A percentile compares a stretch with the other conserved stretches of the same genome.
These are phyloP conservation scores for Sinopyrophorus schimmeli DNA, from an alignment of 2,888 invertebrate species.

Conservation along the genomic window DNA sequence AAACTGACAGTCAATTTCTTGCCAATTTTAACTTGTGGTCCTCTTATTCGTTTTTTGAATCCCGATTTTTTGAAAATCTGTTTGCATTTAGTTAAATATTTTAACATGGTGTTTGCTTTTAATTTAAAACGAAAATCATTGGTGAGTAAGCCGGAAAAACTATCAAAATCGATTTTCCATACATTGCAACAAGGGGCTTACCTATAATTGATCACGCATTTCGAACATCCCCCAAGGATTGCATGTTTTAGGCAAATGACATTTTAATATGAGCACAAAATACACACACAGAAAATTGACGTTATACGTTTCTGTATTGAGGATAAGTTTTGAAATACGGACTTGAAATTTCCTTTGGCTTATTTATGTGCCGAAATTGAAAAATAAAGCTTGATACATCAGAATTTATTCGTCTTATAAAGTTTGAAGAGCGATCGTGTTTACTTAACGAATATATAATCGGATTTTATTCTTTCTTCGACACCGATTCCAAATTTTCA, in stretches of 20 bases:
- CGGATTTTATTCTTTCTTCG: too few relatives aligned
- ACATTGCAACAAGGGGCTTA: conserved; percentile 41
- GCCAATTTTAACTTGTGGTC: too few relatives aligned
- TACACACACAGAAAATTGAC: conserved; percentile 23
- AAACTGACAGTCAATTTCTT: too few relatives aligned
- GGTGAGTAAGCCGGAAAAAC: too few relatives aligned
- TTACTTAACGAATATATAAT: too few relatives aligned
- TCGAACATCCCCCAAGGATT: conserved; percentile 42
- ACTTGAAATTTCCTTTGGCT: conserved; percentile 19
- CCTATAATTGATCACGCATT: conserved; percentile 46
- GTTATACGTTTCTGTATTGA: conserved; percentile 25
- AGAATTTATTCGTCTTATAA: conserved; percentile 4
- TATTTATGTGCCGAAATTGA: conserved; percentile 16
- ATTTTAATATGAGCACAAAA: conserved; percentile 42
- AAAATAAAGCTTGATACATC: conserved; percentile 3
- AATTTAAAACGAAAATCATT: too few relatives aligned
- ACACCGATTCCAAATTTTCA: too few relatives aligned
- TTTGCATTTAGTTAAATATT: too few relatives aligned
- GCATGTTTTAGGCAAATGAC: conserved; percentile 45
- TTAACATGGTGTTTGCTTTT: too few relatives aligned
- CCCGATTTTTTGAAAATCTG: too few relatives aligned
- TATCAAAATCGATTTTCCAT: neutral
- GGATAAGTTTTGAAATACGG: conserved; percentile 24
- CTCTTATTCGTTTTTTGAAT: too few relatives aligned
- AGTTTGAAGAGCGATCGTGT: too few relatives aligned